Evolutionary conservation across 1,140 invertebrate species (phyloP), one percentile per base, ranked within the genome.

Genomic region (Sinella curviseta): DNA sequence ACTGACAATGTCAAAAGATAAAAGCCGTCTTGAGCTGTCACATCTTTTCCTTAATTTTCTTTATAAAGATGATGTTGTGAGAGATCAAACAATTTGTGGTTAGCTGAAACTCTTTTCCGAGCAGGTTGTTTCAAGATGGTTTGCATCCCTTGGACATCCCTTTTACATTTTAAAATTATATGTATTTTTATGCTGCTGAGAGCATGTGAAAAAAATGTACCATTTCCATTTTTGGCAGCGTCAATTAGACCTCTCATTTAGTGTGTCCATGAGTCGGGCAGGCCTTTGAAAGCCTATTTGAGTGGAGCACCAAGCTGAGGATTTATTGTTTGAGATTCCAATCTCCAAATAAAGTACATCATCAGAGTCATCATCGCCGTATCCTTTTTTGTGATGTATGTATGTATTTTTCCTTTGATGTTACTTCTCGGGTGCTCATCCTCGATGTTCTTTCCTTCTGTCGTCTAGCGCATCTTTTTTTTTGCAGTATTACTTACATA

Each of bases 211-310:
- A 16, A 26, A 26, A 65, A 16, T 14, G 8, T 17, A n/a, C 4
- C 57, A 8, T 65, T 30, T 70, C 65, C 65, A 70, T 70, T 70
- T 70, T 70, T 70, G 65, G 65, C 65, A 30, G 31, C 65, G 65
- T 70, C 65, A 70, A 70, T 70, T 70, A 70, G 65, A 14, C 28
- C 65, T n/a, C 65, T 70, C 65, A 70, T 70, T 70, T 70, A 33
- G 65, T 31, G 31, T 30, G 31, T 70, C 65, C 31, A 33, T 31
- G 57, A 65, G 65, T 31, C 65, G 65, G 65, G 3, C n/a, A 33
- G 12, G 26, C 24, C 65, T 70, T 70, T 70, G 65, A 70, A 70
- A 2, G 8, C 30, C 65, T 70, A 70, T 70, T 70, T 30, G 31
- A 14, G 65, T 17, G 30, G 8, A 4, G 65, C 65, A 70, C 65